Evolutionary conservation across 1,140 invertebrate species (phyloP).

Genomic region (Trissolcus basalis): DNA sequence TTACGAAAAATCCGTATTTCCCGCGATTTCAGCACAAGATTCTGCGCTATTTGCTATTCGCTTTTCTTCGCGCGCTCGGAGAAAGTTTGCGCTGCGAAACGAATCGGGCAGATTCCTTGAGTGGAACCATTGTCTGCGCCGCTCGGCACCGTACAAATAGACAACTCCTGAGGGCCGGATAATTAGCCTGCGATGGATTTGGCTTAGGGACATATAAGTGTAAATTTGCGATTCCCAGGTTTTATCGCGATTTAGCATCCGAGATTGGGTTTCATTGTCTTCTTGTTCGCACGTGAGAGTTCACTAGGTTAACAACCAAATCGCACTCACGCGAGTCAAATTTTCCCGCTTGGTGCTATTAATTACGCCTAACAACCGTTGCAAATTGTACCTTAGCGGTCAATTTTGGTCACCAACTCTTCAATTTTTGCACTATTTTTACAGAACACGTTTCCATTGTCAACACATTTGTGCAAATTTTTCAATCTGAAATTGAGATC

Average conservation of each 20-base stretch:
- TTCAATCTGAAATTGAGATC: too few relatives aligned
- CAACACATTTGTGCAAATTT: too few relatives aligned
- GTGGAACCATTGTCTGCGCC: conserved; percentile 14
- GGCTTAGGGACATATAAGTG: conserved; percentile 19
- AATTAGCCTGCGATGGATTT: conserved; percentile 31
- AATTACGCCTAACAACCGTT: not conserved
- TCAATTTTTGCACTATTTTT: not conserved
- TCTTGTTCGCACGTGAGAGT: conserved; percentile 30
- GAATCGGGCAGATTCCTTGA: not conserved
- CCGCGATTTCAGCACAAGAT: conserved; percentile 8
- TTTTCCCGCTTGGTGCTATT: conserved; percentile 4
- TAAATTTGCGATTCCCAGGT: conserved; percentile 43
- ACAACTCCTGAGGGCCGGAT: conserved; percentile 9
- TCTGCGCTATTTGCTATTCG: not conserved
- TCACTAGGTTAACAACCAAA: conserved; percentile 59
- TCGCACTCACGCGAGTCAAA: conserved; percentile 10
- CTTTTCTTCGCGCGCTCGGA: conserved; percentile 13
- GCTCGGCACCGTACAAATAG: not conserved
- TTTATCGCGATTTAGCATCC: conserved; percentile 40
- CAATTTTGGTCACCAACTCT: not conserved
- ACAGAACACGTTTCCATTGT: too few relatives aligned
- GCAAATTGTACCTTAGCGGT: not conserved
- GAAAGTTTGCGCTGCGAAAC: conserved; percentile 10
- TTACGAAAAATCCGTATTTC: conserved; percentile 31
- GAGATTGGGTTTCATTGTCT: conserved; percentile 31